Evolutionary conservation across 2,113 vertebrate genomes (phyloP), one percentile per base, ranked within the genome.

Genomic region (Rhagologus leucostigma): DNA sequence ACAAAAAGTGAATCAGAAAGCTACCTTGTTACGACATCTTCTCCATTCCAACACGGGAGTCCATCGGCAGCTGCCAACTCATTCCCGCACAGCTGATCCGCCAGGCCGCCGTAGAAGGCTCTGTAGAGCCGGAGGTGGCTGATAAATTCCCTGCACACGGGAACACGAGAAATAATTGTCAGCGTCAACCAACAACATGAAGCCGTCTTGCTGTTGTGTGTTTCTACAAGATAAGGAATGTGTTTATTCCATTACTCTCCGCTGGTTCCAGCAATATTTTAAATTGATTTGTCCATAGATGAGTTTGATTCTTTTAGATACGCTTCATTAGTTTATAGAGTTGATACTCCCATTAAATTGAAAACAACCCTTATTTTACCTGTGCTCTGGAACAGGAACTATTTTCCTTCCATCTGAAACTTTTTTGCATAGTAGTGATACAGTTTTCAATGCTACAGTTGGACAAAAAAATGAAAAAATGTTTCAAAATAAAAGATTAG

Each of bases 11-110:
- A 71, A 23, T 18, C 16, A 84, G 35, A 75, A 74, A 88, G 35
- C 49, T 97, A 99, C 99, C 99, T 99, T 96, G 97, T 98, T 2
- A 98, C 97, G 4, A 98, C 24, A 44, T 98, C 97, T 16, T 98
- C 98, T 90, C 99, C 98, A 0, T 98, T 98, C 99, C 99, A 99
- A 85, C 99, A 99, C 0, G 97, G 96, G 26, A 90, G 64, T 7
- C 98, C 98, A 3, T 98, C 98, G 1, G 93, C 93, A 15, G 98
- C 98, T 5, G 98, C 98, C 91, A 99, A 95, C 49, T 99, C 98
- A 7, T 94, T 98, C 44, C 96, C 47, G 16, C 99, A 99, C 68
- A 99, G 96, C 70, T 98, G 98, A 95, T 99, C 98, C 3, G 98
- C 98, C 97, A 99, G 96, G 83, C 97, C 93, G 0, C 98, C 97